phyloP scores from a whole-genome alignment of 2,797 vertebrate genomes.

The Cheirogaleus major region DNA sequence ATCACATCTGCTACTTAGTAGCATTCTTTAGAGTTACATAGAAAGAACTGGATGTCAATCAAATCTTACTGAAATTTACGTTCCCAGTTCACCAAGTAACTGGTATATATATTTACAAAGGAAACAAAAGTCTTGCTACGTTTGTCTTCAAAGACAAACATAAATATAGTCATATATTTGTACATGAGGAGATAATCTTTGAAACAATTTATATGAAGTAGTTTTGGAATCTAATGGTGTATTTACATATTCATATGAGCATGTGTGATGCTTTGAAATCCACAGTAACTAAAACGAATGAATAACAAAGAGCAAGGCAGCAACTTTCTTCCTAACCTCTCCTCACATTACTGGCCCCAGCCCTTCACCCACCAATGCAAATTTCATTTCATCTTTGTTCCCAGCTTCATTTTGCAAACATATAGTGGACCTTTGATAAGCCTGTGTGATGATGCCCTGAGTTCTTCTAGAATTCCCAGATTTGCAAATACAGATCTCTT shows the following conservation, averaged over 20 bases:
- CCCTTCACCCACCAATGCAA: too few relatives aligned
- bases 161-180: background rate
- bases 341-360: background rate
- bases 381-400: background rate
- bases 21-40: background rate
- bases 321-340: background rate
- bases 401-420: background rate
- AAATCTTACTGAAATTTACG: background rate
- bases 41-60: background rate
- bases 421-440: background rate
- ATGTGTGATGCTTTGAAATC: background rate
- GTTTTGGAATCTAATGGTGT: background rate
- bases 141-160: background rate
- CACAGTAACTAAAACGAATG: background rate
- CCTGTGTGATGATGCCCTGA: background rate
- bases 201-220: background rate
- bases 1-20: background rate
- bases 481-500: background rate
- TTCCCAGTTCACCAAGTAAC: background rate
- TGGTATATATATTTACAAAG: background rate
- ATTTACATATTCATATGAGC: background rate
- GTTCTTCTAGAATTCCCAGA: background rate
- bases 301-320: background rate
- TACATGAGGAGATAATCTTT: background rate
- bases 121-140: background rate